phyloP scores from a whole-genome alignment of 2,113 vertebrate species.

The Coptodon rendalli region DNA sequence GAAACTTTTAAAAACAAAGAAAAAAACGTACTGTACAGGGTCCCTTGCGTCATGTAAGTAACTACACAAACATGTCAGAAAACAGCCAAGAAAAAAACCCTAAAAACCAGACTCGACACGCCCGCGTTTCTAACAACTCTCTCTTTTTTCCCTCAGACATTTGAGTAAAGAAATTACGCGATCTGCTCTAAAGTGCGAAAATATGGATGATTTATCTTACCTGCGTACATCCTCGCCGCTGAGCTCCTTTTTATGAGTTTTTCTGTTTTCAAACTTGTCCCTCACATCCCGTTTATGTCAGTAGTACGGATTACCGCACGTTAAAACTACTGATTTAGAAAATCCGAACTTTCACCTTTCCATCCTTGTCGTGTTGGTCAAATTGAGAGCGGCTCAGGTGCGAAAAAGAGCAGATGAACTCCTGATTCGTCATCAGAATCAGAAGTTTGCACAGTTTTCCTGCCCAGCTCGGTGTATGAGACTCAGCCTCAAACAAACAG shows the following conservation, averaged over 20 bases:
- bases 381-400: not conserved
- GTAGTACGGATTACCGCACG: not conserved
- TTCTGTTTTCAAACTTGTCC: conserved; percentile 1
- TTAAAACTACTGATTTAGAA: not conserved
- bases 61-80: not conserved
- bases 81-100: fast-evolving
- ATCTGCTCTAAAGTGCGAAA: not conserved
- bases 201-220: conserved; percentile 32
- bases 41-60: not conserved
- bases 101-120: not conserved
- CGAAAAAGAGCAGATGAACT: not conserved
- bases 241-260: not conserved
- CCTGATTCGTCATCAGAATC: not conserved
- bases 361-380: conserved; percentile 18
- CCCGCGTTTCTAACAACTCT: not conserved
- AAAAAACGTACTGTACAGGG: fast-evolving
- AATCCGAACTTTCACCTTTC: conserved; percentile 42
- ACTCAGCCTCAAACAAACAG: not conserved
- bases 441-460: not conserved
- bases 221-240: conserved; percentile 43
- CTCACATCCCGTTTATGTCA: conserved; percentile 18
- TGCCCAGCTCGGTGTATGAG: not conserved
- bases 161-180: not conserved
- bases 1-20: not conserved
- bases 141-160: fast-evolving